phyloP scores from a whole-genome alignment of 2,888 invertebrate species.

The Chironomus tentans region DNA sequence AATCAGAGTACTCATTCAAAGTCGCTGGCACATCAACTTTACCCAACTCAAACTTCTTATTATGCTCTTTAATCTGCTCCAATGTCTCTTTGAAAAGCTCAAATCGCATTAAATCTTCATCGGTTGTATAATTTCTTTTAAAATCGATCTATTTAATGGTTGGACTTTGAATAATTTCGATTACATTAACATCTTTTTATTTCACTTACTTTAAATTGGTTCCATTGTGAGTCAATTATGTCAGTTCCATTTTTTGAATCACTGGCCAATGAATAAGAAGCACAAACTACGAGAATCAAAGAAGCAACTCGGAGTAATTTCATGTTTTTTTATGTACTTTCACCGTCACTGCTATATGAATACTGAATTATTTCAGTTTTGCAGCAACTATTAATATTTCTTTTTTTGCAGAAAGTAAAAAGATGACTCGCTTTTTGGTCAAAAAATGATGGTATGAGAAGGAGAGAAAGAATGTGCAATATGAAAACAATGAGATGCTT shows the following conservation, averaged over 20 bases:
- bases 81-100: not conserved
- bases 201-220: not conserved
- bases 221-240: not conserved
- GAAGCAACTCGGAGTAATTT: not conserved
- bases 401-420: too few relatives aligned
- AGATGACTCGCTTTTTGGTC: too few relatives aligned
- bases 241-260: not conserved
- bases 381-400: not conserved
- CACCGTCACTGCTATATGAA: not conserved
- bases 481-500: too few relatives aligned
- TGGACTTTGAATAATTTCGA: not conserved
- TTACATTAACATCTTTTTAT: not conserved
- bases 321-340: not conserved
- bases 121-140: not conserved
- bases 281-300: not conserved
- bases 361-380: not conserved
- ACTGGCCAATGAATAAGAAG: not conserved
- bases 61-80: constrained; percentile 2
- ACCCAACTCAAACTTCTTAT: not conserved
- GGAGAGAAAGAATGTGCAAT: too few relatives aligned
- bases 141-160: not conserved
- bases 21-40: not conserved
- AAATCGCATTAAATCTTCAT: not conserved
- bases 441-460: too few relatives aligned
- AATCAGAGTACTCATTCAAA: not conserved